Conservation (phyloP, 2,797 vertebrate genomes). For the Parauchenoglanis punctatus region DNA sequence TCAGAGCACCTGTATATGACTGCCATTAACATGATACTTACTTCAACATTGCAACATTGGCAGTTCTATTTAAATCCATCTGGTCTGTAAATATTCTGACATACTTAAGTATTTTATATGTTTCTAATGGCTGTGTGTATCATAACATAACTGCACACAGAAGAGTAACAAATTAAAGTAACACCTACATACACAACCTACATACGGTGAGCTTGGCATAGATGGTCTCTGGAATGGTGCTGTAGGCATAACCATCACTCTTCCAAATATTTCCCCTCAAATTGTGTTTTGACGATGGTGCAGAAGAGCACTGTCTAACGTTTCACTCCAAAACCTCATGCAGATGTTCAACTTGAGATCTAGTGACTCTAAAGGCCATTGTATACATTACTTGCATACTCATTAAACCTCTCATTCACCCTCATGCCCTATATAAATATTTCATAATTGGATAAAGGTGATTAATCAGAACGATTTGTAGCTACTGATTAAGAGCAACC, state of each 20-base stretch:
- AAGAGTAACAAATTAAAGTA: not conserved
- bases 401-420: not conserved
- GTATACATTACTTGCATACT: not conserved
- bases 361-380: not conserved
- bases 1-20: too few relatives aligned
- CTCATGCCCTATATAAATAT: not conserved
- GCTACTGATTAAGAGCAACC: not conserved
- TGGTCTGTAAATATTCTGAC: not conserved
- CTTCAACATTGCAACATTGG: not conserved
- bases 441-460: not conserved
- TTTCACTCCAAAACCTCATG: not conserved
- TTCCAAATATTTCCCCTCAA: not conserved
- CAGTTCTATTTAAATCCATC: not conserved
- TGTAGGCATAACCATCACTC: not conserved
- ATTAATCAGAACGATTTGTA: not conserved
- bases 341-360: not conserved
- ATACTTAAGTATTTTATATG: not conserved
- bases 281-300: not conserved
- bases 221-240: not conserved
- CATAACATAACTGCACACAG: not conserved
- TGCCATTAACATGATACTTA: not conserved
- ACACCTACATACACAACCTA: not conserved
- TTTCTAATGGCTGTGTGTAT: not conserved
- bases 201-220: not conserved
- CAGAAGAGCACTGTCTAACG: not conserved